Base-by-base conservation (phyloP, 2,888 invertebrate species). In the Sturmia bella region DNA sequence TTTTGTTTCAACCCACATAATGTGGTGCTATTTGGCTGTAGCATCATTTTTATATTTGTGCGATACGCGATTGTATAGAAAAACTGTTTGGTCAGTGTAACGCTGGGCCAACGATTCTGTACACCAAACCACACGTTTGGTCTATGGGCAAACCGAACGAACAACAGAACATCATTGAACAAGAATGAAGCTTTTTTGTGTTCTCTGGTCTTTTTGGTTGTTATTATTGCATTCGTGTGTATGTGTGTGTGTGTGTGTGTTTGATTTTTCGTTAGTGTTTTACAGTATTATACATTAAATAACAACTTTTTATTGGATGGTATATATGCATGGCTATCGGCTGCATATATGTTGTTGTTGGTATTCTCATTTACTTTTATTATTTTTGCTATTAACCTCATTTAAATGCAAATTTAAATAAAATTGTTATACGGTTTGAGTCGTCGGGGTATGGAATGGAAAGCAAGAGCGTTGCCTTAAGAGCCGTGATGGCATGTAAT, bases 321-420 rank as follows among this genome's bases (percentile, higher is more conserved):
- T 12, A 12, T n/a, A n/a, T n/a, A n/a, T 61, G 17, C 48, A 43
- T 70, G 32, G 3, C 32, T 41, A 19, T 74, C 50, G 24, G 48
- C 39, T 54, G 39, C 45, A 59, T 41, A 37, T 52, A 27, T 21
- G 21, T 57, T 48, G 72, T 41, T 63, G 43, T 63, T 15, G 57
- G n/a, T 32, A 19, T 15, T 27, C n/a, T 41, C 52, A 45, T 63
- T 37, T 50, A 11, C 61, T 32, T 64, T 73, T 75, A 66, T 73
- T 75, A 66, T 78, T 72, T 80, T 80, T 80, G 75, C 80, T 61
- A 75, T 76, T 80, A 79, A 84, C 84, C 87, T 89, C 87, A 89
- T 89, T 89, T 89, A 88, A 88, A 89, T 89, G 89, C 86, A 89
- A 89, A 89, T 89, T 89, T 88, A 89, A 89, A 89, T 89, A 88